Base-by-base conservation (phyloP, 2,113 vertebrate genomes). In the Daubentonia madagascariensis region DNA sequence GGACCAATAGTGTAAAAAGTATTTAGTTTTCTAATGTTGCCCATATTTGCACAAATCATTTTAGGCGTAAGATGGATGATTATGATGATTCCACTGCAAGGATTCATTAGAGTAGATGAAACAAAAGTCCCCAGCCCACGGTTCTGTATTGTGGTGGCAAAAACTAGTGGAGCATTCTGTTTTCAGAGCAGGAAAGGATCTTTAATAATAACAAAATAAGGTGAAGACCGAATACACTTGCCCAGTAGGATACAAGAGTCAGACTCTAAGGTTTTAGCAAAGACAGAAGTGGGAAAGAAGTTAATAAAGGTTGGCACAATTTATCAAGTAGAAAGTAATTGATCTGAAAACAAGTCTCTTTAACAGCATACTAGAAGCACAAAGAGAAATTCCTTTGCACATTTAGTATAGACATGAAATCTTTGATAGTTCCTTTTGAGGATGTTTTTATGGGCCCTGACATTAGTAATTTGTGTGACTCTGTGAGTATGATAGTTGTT, bases 281-380 rank as follows among this genome's bases (percentile, higher is more conserved):
- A 86, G 37, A 80, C 12, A 76, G 67, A 88, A 85, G 23, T 61
- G 13, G 35, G 40, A 96, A 20, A 85, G 37, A 89, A 96, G 63
- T 94, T 91, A 88, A 84, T 83, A 81, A 93, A 25, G 14, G 89
- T 48, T 85, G 83, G 30, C 16, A 85, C 68, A 32, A 45, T 89
- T 92, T 96, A 67, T 95, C 94, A 95, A 93, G 40, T 52, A 83
- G 35, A 76, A 93, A 92, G 35, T 3, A 96, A 89, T 54, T 17
- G 25, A 91, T 59, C 50, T 90, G 70, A 54, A 94, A 84, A 59
- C 11, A 95, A 84, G 70, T 93, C 52, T 5, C 1, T 59, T 89
- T 59, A 81, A 32, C 8, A 45, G 8, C 68, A 40, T 65, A 65
- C 30, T 86, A 37, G 22, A 91, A 94, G 32, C 52, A 81, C 45